Evolutionary conservation across 2,113 vertebrate genomes (phyloP).

Genomic region (Anhinga rufa): DNA sequence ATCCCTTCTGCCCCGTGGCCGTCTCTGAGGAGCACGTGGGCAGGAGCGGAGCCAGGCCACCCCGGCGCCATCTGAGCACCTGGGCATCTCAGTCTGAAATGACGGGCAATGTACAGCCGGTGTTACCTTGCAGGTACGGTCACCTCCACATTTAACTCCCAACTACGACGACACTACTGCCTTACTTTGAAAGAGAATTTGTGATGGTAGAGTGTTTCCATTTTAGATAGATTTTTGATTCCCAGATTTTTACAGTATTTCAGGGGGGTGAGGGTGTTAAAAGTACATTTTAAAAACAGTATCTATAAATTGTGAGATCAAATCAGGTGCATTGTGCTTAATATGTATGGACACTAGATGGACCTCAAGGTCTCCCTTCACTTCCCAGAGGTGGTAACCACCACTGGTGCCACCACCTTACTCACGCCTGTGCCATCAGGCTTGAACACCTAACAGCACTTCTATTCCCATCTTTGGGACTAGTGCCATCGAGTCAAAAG

Average conservation of each 20-base stretch:
- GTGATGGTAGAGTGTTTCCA: neutral
- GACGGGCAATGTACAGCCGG: accelerated
- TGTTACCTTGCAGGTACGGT: accelerated
- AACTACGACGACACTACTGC: neutral
- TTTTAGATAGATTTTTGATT: neutral
- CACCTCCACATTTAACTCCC: neutral
- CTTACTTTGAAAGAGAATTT: neutral
- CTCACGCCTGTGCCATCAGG: accelerated
- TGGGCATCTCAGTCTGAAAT: accelerated
- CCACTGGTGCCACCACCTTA: neutral
- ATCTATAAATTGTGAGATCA: neutral
- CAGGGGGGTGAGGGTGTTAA: accelerated
- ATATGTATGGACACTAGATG: neutral
- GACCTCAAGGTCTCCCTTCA: neutral
- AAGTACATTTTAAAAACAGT: neutral
- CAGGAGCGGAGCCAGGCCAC: neutral
- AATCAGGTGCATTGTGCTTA: neutral
- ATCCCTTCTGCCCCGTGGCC: neutral
- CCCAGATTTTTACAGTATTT: neutral
- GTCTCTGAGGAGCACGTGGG: neutral
- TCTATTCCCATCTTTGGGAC: neutral
- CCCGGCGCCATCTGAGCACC: accelerated
- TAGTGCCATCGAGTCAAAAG: neutral
- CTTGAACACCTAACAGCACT: neutral
- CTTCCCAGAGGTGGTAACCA: accelerated